Percentiles rank a stretch among this genome's conserved stretches.
These are phyloP conservation scores for Lycaon pictus DNA, from an alignment of 2,113 vertebrate genomes.

Conservation along the genomic window DNA sequence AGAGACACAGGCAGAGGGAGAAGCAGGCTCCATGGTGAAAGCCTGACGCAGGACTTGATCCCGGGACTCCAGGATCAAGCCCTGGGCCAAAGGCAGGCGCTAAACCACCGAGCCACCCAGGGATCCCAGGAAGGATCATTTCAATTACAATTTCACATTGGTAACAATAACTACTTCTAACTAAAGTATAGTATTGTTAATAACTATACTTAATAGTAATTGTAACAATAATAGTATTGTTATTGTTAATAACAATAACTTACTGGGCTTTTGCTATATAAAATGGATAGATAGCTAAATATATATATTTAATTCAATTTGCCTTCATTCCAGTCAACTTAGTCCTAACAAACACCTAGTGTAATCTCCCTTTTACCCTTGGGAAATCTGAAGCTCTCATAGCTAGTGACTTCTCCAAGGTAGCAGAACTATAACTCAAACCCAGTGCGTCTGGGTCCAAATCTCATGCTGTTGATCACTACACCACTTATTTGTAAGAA, in stretches of 20 bases:
- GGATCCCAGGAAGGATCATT: not conserved
- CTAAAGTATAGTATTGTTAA: too few species aligned
- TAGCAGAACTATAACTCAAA: slow-evolving; percentile 23
- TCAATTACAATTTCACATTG: not conserved
- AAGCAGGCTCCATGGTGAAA: too few species aligned
- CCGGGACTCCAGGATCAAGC: too few species aligned
- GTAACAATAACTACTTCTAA: not conserved
- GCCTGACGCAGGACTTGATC: too few species aligned
- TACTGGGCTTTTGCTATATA: not conserved
- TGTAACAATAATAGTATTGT: too few species aligned
- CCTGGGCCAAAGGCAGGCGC: too few species aligned
- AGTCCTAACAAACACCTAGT: not conserved
- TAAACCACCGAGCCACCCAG: too few species aligned
- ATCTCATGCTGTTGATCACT: not conserved
- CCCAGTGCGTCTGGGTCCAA: not conserved
- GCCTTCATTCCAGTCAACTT: not conserved
- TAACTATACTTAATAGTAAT: too few species aligned
- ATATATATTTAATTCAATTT: not conserved
- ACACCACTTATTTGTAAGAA: not conserved
- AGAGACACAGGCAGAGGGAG: too few species aligned
- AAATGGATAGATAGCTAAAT: not conserved
- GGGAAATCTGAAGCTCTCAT: not conserved
- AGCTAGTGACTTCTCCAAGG: not conserved
- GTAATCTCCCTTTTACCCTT: not conserved
- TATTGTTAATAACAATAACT: not conserved